A percentile compares a stretch with the other conserved stretches of the same genome.
Conservation (phyloP, 2,888 invertebrate species). For the Mythimna lalbum region DNA sequence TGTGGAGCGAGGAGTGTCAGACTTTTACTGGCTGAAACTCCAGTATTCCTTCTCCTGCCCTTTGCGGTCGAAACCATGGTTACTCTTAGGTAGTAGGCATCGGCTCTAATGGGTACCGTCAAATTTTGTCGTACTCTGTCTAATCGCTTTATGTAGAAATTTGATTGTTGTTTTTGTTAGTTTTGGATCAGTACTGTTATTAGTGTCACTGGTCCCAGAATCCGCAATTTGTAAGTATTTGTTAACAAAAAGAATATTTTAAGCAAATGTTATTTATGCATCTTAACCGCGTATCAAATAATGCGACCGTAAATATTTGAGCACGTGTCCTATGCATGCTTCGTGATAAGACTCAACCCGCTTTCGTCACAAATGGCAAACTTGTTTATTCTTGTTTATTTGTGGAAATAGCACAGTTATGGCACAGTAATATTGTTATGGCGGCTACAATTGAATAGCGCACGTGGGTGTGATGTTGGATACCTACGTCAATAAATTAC, state of each 20-base stretch:
- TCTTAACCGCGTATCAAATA: constrained; percentile 62
- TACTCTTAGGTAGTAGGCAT: too few relatives aligned
- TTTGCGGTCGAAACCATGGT: too few relatives aligned
- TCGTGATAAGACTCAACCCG: constrained; percentile 62
- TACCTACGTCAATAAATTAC: constrained; percentile 57
- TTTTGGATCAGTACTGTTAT: neutral
- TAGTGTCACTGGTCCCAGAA: neutral
- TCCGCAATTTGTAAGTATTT: constrained; percentile 8
- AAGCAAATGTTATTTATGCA: constrained; percentile 38
- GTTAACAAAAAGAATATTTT: constrained; percentile 19
- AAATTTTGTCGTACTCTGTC: too few relatives aligned
- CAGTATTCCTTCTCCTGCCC: too few relatives aligned
- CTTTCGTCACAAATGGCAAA: constrained; percentile 47
- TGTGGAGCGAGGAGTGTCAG: too few relatives aligned
- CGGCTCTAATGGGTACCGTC: too few relatives aligned
- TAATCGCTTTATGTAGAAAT: too few relatives aligned
- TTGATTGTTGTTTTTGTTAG: neutral
- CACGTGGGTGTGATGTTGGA: constrained; percentile 34
- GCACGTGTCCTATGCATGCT: constrained; percentile 67
- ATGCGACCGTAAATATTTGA: constrained; percentile 63
- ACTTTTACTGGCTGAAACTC: too few relatives aligned
- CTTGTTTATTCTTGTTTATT: constrained; percentile 44
- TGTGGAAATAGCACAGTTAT: constrained; percentile 32
- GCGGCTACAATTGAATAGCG: constrained; percentile 21
- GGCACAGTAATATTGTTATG: too few relatives aligned